Evolutionary conservation across 2,113 vertebrate species (phyloP).

Genomic region (Atherinomorus stipes): DNA sequence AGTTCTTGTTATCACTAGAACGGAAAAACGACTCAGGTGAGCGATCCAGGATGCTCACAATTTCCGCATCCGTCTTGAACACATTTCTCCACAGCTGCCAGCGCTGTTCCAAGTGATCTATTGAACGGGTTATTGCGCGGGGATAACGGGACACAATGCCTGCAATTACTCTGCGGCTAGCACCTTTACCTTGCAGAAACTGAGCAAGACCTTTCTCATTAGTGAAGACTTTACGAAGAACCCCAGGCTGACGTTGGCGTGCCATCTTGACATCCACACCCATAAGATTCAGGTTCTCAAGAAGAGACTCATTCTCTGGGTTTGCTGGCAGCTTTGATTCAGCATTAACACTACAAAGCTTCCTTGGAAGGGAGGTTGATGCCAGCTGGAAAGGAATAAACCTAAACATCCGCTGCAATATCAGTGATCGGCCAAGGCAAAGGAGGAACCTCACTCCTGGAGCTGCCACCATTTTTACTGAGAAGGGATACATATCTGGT

Average conservation of each 20-base stretch:
- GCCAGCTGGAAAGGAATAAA: slow-evolving; percentile 9
- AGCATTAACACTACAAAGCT: slow-evolving; percentile 19
- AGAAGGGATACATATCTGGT: background rate
- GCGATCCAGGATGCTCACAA: slow-evolving; percentile 81
- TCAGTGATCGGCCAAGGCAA: slow-evolving; percentile 1
- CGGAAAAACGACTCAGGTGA: slow-evolving; percentile 88
- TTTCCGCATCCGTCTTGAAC: slow-evolving; percentile 79
- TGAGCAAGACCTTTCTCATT: slow-evolving; percentile 79
- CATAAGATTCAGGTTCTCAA: slow-evolving; percentile 79
- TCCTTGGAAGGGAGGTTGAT: background rate
- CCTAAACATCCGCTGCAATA: slow-evolving; percentile 12
- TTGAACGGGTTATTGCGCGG: slow-evolving; percentile 80
- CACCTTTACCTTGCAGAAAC: slow-evolving; percentile 85
- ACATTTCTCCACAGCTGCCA: slow-evolving; percentile 86
- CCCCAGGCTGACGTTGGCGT: slow-evolving; percentile 75
- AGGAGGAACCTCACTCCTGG: slow-evolving; percentile 28
- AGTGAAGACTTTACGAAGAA: slow-evolving; percentile 76
- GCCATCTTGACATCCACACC: slow-evolving; percentile 84
- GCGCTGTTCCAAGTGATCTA: slow-evolving; percentile 80
- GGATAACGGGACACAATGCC: slow-evolving; percentile 85
- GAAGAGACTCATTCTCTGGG: slow-evolving; percentile 75
- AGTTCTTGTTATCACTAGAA: slow-evolving; percentile 80
- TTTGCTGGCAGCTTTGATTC: background rate
- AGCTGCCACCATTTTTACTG: slow-evolving; percentile 53
- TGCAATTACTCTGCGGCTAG: slow-evolving; percentile 73